phyloP scores from a whole-genome alignment of 2,888 invertebrate genomes.

The Slavum lentiscoides region DNA sequence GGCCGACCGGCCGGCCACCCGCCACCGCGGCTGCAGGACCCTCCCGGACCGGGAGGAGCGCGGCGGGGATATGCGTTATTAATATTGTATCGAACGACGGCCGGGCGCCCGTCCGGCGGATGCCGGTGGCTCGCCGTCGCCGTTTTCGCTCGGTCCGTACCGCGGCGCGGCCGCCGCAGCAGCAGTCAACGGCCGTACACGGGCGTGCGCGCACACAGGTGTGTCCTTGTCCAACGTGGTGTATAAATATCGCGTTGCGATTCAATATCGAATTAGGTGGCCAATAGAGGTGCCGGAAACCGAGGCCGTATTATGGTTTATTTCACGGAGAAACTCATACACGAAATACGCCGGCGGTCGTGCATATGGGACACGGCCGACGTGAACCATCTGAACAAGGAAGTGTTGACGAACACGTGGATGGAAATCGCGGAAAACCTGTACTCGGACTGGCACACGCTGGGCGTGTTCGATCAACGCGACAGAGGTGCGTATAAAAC shows the following conservation, averaged over 20 bases:
- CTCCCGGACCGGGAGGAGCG: background rate
- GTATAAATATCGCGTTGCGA: no score
- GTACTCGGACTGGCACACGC: constrained; percentile 31
- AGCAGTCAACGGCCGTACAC: constrained; percentile 14
- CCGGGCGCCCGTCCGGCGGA: constrained; percentile 41
- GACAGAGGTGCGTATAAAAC: constrained; percentile 25
- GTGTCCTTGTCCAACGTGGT: no score
- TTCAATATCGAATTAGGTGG: no score
- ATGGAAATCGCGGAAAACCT: constrained; percentile 31
- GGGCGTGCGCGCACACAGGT: background rate
- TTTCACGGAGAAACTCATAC: constrained; percentile 44
- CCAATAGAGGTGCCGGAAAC: no score
- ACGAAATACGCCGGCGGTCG: constrained; percentile 27
- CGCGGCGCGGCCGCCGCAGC: background rate
- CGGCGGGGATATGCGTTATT: no score
- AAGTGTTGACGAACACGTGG: constrained; percentile 32
- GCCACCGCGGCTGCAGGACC: background rate
- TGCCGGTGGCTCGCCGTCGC: constrained; percentile 32
- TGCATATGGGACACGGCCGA: constrained; percentile 45
- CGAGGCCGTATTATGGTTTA: constrained; percentile 2
- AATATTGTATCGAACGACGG: constrained; percentile 24
- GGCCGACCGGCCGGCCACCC: background rate
- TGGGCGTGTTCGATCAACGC: constrained; percentile 22
- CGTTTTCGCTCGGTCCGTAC: constrained; percentile 13
- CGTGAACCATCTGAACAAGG: constrained; percentile 44